A percentile compares a stretch with the other conserved stretches of the same genome.
phyloP scores from a whole-genome alignment of 2,888 invertebrate genomes.

The Netelia virgata region DNA sequence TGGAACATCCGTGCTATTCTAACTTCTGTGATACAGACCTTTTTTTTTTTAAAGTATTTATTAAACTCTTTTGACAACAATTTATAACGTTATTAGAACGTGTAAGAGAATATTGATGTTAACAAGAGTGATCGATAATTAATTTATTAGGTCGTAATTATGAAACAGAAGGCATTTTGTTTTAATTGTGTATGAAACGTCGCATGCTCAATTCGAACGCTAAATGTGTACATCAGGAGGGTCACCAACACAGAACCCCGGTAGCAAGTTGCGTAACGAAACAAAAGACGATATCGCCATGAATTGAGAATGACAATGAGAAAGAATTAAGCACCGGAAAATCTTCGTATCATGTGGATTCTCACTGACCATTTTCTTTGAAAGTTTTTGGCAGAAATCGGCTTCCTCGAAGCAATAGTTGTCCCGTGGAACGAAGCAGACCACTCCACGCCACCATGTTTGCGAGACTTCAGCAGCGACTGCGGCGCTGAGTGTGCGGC shows the following conservation, averaged over 20 bases:
- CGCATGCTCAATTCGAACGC: slow-evolving; percentile 31
- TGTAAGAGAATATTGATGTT: too few species aligned
- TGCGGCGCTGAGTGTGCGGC: slow-evolving; percentile 25
- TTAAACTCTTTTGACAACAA: neutral
- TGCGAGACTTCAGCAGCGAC: slow-evolving; percentile 33
- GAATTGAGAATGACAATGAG: slow-evolving; percentile 15
- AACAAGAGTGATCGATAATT: too few species aligned
- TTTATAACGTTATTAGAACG: too few species aligned
- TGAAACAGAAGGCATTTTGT: neutral
- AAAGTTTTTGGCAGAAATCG: slow-evolving; percentile 74
- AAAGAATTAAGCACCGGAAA: slow-evolving; percentile 74
- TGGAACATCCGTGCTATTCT: neutral
- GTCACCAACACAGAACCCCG: neutral
- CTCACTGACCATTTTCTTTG: slow-evolving; percentile 82
- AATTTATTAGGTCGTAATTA: neutral
- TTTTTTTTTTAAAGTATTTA: neutral
- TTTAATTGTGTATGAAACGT: slow-evolving; percentile 16
- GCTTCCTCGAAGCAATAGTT: slow-evolving; percentile 79
- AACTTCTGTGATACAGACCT: neutral
- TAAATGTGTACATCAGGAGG: slow-evolving; percentile 20
- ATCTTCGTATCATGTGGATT: neutral
- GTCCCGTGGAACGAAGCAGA: slow-evolving; percentile 84
- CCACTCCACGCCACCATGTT: slow-evolving; percentile 91
- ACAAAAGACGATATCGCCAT: slow-evolving; percentile 4
- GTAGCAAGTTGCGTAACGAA: slow-evolving; percentile 65